Evolutionary conservation across 2,797 vertebrate species (phyloP), one percentile per base, ranked within the genome.

Genomic region (Galaxias olidus): DNA sequence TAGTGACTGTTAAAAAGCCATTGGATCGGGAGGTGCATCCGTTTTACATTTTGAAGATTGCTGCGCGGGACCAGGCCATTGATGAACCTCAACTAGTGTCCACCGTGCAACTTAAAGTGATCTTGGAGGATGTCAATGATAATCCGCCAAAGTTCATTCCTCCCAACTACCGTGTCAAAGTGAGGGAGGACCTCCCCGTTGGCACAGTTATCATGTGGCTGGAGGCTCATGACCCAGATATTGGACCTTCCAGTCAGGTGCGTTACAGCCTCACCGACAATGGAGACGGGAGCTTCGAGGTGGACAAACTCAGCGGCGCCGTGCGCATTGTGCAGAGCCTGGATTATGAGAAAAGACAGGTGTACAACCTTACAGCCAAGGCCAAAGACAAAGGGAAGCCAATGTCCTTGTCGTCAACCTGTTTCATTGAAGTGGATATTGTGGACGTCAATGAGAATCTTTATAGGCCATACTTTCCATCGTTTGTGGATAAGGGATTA

Each of bases 371-470:
- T 73, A 97, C 96, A 0, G 94, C 96, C 1, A 94, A 94, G 74
- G 97, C 96, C 42, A 98, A 96, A 83, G 98, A 99, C 92, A 98
- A 96, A 87, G 97, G 97, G 44, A 98, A 94, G 69, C 96, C 97
- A 0, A 59, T 93, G 68, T 95, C 97, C 0, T 83, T 99, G 78
- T 97, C 96, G 0, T 97, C 97, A 0, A 96, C 92, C 0, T 99
- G 97, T 79, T 95, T 94, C 0, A 87, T 99, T 43, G 95, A 96
- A 78, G 94, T 99, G 71, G 96, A 98, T 62, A 87, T 99, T 14
- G 86, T 99, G 69, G 98, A 99, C 15, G 95, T 99, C 66, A 98
- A 99, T 41, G 98, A 99, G 87, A 99, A 99, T 80, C 88, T 98
- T 61, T 87, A 95, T 66, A 69, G 94, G 8, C 97, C 97, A 0